Evolutionary conservation across 2,113 vertebrate species (phyloP), one percentile per base, ranked within the genome.

Genomic region (Lucifuga dentata): DNA sequence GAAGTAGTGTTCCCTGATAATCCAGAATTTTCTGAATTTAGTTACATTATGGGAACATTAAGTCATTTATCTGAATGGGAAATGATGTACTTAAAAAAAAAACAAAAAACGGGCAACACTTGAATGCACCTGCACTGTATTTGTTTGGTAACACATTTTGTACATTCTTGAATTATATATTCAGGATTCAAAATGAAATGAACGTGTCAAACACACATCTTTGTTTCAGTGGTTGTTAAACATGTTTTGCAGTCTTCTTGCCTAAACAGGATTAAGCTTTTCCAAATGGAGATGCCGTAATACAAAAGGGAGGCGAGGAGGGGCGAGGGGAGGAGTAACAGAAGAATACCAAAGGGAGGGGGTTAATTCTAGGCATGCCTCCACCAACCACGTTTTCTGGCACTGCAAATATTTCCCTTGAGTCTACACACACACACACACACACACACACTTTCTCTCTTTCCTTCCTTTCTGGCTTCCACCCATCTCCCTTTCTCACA

Each of bases 391-490:
- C 8, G 33, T 40, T 66, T 59, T 59, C 71, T 67, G 58, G 51
- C 62, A 1, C 40, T 12, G 71, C 61, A 32, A 7, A 61, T 36
- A 9, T 16, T 36, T 73, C 69, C 50, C 51, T 23, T 45, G 76
- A 44, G 68, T 36, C 36, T 61, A 40, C 49, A 71, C 55, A 68
- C 50, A 46, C 41, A 29, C 53, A 62, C 51, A 43, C 40, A 19
- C 5, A 43, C 40, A 45, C 23, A 8, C 29, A 19, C 59, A 43
- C 19, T 52, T 15, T 41, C 53, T 48, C 8, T 20, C 43, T 45
- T 67, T 43, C 73, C 62, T 66, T 71, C 78, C 68, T 48, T n/a
- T 43, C 40, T 43, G n/a, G 15, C 69, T 80, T 70, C 16, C 40
- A n/a, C 8, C n/a, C 13, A 44, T 50, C 12, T 36, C 23, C 8